Conservation (phyloP, 2,888 invertebrate species). For the Halocaridina rubra region DNA sequence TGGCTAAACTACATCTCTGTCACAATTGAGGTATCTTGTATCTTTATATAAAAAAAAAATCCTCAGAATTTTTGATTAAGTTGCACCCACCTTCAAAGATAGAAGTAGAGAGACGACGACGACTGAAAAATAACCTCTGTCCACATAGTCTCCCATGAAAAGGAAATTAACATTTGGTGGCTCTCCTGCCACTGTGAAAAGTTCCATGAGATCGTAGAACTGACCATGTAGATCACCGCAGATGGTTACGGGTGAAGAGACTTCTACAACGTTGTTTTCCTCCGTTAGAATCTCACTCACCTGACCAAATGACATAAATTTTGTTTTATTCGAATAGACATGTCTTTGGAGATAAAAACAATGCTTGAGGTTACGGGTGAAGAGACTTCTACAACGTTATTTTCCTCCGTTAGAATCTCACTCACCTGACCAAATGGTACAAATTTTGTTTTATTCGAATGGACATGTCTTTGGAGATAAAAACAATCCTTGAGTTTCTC, state of each 20-base stretch:
- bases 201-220: constrained; percentile 9
- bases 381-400: background rate
- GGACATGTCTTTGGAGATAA: background rate
- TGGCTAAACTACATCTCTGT: too few species aligned
- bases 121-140: background rate
- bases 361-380: background rate
- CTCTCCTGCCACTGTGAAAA: background rate
- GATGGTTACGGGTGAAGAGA: background rate
- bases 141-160: constrained; percentile 11
- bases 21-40: too few species aligned
- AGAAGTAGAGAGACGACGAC: background rate
- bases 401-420: background rate
- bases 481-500: too few species aligned
- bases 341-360: background rate
- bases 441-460: too few species aligned
- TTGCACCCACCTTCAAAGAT: background rate
- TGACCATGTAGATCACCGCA: constrained; percentile 9
- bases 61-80: too few species aligned
- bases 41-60: too few species aligned
- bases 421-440: background rate
- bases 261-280: background rate
- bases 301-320: background rate
- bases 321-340: background rate
- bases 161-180: background rate
- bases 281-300: background rate